Base-by-base conservation (phyloP, 2,888 invertebrate genomes). In the Lycophotia porphyrea region DNA sequence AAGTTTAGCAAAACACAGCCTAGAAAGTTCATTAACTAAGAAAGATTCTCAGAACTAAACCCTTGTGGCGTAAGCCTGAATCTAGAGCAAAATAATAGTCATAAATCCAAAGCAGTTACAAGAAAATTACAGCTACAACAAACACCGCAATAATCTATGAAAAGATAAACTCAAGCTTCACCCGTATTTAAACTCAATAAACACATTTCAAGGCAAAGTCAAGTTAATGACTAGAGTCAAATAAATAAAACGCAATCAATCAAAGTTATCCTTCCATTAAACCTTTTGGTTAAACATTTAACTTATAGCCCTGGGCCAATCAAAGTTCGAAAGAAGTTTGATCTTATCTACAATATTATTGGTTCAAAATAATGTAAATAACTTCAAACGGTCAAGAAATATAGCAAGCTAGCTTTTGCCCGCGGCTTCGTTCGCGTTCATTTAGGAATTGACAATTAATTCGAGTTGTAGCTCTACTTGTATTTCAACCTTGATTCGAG, bases 201-300 rank as follows among this genome's bases (percentile, higher is more conserved):
- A 82, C 71, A 80, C 70, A 73, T 80, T 79, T 73, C 73, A 70
- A 75, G 81, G 74, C 75, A 44, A 71, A 66, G 76, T 84, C 82
- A 78, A 79, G 84, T 82, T 84, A 86, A 84, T 85, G 67, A 81
- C 71, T 70, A 63, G 63, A 78, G 74, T 68, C 70, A 71, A 78
- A 82, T 73, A 86, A 84, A 88, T 76, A 70, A 79, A 79, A 85
- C 80, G 81, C 81, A 88, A 89, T 90, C 90, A 88, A 90, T 90
- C 90, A 88, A 88, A 85, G 88, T 86, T 88, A 82, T 77, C 79
- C 83, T 87, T 88, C 88, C 88, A 89, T 81, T 76, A 79, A 79
- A 88, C 82, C 81, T 84, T 86, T 78, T 81, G 85, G 81, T 77
- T 78, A 76, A 76, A 78, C 80, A 76, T 86, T 84, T 80, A 82